phyloP scores from a whole-genome alignment of 2,888 invertebrate species.

The Dascillus cervinus region DNA sequence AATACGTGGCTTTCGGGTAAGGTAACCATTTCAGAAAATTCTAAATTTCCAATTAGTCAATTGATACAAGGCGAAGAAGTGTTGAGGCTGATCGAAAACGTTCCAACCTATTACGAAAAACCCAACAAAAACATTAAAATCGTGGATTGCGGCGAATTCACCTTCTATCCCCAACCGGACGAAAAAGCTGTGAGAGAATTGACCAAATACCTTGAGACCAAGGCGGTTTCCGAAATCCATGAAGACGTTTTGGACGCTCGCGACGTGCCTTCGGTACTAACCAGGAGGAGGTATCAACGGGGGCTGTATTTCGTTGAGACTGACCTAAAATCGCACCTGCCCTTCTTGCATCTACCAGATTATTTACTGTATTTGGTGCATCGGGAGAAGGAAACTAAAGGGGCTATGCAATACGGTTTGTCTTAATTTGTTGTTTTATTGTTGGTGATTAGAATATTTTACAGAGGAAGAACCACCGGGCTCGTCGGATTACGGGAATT shows the following conservation, averaged over 20 bases:
- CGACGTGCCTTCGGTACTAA: conserved; percentile 18
- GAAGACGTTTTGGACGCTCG: conserved; percentile 16
- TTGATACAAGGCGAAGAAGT: conserved; percentile 58
- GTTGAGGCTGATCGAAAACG: conserved; percentile 52
- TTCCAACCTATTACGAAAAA: conserved; percentile 54
- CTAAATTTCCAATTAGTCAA: too few relatives aligned
- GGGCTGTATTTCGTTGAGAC: conserved; percentile 22
- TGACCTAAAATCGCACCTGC: conserved; percentile 23
- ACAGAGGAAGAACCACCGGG: too few relatives aligned
- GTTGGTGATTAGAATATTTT: too few relatives aligned
- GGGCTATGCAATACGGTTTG: conserved; percentile 3
- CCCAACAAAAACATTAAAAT: conserved; percentile 39
- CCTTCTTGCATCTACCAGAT: conserved; percentile 21
- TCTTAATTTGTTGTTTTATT: not conserved
- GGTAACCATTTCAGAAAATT: not conserved
- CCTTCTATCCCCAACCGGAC: conserved; percentile 12
- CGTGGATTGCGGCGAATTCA: conserved; percentile 30
- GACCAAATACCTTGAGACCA: conserved; percentile 8
- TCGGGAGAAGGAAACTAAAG: conserved; percentile 1
- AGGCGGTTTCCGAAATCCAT: conserved; percentile 3
- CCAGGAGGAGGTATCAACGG: conserved; percentile 16
- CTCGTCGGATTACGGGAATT: too few relatives aligned
- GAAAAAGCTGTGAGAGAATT: conserved; percentile 9
- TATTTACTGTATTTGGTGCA: conserved; percentile 5
- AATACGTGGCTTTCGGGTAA: conserved; percentile 67